Conservation (phyloP, 2,113 vertebrate genomes). For the Tachuris rubrigastra region DNA sequence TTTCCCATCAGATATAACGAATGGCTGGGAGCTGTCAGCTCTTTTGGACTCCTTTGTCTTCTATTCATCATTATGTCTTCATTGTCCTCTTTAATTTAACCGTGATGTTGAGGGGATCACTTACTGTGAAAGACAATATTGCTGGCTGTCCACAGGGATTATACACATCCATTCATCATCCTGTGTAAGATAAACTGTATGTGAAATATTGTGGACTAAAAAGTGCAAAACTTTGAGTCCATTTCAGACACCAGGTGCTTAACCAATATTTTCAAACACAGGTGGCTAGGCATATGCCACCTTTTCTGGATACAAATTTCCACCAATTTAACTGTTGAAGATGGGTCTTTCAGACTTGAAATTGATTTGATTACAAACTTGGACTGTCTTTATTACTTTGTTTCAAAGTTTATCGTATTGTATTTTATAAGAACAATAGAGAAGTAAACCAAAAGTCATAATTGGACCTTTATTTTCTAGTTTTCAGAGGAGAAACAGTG, state of each 20-base stretch:
- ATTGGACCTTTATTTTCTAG: not conserved
- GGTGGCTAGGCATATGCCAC: not conserved
- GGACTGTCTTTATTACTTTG: not conserved
- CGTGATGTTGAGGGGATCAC: not conserved
- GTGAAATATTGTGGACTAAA: not conserved
- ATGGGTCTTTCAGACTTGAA: not conserved
- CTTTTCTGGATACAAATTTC: not conserved
- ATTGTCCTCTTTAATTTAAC: conserved; percentile 37
- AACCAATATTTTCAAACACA: not conserved
- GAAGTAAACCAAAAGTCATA: not conserved
- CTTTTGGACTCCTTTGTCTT: conserved; percentile 25
- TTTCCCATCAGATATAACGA: not conserved
- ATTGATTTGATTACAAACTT: not conserved
- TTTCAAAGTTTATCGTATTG: not conserved
- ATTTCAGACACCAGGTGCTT: not conserved
- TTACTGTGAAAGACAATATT: conserved; percentile 17
- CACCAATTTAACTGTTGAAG: not conserved
- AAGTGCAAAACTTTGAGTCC: not conserved
- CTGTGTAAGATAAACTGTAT: not conserved
- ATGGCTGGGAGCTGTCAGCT: conserved; percentile 4
- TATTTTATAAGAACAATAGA: not conserved
- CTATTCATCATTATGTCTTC: conserved; percentile 51
- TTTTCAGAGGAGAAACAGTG: not conserved
- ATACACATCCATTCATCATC: conserved; percentile 10
- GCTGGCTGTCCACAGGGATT: not conserved